Conservation (phyloP, 2,113 vertebrate species). For the Macrotus californicus region DNA sequence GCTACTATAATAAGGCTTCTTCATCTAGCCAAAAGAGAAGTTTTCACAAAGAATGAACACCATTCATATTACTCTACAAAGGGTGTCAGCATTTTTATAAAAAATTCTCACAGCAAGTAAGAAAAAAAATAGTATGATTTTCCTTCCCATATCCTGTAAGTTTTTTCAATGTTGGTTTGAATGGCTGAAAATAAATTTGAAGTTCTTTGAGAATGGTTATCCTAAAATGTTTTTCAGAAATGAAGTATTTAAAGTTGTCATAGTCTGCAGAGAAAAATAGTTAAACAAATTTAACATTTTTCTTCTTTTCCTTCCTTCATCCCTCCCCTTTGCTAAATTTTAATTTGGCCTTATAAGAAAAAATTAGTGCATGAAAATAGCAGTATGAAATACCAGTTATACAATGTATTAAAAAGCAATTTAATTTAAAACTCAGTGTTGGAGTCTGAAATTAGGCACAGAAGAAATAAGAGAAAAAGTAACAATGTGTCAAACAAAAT, state of each 20-base stretch:
- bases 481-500: background rate
- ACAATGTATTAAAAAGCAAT: background rate
- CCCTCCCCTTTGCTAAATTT: background rate
- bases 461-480: constrained; percentile 11
- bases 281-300: background rate
- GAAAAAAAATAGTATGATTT: background rate
- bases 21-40: background rate
- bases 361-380: background rate
- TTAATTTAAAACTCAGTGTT: background rate
- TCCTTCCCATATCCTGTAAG: background rate
- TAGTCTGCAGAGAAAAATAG: background rate
- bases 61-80: background rate
- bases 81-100: background rate
- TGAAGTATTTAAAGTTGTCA: background rate
- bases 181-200: background rate
- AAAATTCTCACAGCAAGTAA: background rate
- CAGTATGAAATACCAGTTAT: background rate
- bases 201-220: background rate
- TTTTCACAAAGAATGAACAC: background rate
- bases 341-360: background rate
- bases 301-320: background rate
- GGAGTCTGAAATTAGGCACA: background rate
- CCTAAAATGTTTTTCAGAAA: background rate
- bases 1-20: background rate
- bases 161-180: background rate